Evolutionary conservation across 2,888 invertebrate species (phyloP), one percentile per base, ranked within the genome.

Genomic region (Eupithecia tripunctaria): DNA sequence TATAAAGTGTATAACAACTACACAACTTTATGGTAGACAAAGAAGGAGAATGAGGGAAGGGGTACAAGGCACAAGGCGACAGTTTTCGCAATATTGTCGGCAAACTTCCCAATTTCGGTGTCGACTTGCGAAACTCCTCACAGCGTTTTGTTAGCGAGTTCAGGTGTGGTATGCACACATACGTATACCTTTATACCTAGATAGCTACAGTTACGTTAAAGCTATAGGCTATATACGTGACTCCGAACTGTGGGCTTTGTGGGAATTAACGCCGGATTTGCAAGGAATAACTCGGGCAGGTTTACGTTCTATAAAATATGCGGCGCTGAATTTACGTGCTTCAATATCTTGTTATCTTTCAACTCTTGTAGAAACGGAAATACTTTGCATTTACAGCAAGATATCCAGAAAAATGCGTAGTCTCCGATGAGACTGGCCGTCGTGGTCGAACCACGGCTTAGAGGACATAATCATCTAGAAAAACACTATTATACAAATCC

Each of bases 111-210:
- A 89, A 93, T 90, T 92, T 91, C 84, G 82, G 93, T 90, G 94
- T 89, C 91, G 93, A 93, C 89, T 93, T 93, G 93, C 89, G 89
- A 92, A 94, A 93, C 89, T 94, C 90, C 84, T 79, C 90, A 84
- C 85, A 85, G 83, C 81, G 80, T 82, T 85, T 81, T 83, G 82
- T 82, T 84, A 85, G 85, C 85, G 84, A 82, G 83, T 82, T 89
- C 88, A 90, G 89, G 90, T 91, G 88, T 83, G 84, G 74, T 75
- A 81, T 85, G 81, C 78, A 76, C 79, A 74, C 67, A 69, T 68
- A 73, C 76, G 73, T 75, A 71, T 63, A 63, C 62, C 67, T 76
- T 75, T 38, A 27, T 63, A 63, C 62, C 67, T 76, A 74, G 32
- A 27, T 71, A 74, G 67, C 32, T 70, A 71, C 47, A 71, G 65